These are phyloP conservation scores for Zaprionus nigranus DNA, from an alignment of 1,140 invertebrate genomes.

Conservation along the genomic window DNA sequence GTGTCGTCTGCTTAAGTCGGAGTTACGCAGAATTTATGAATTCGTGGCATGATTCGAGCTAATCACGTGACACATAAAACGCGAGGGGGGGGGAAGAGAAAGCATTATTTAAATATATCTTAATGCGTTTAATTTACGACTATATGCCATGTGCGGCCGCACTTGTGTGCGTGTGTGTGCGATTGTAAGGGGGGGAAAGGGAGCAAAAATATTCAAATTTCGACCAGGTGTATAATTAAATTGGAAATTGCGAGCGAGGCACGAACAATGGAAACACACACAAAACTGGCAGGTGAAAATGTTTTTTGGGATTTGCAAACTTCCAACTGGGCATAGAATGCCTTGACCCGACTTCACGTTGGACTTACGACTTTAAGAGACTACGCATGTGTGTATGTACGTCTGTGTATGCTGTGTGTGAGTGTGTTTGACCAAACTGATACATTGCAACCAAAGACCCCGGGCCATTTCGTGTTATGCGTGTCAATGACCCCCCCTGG, in stretches of 20 bases:
- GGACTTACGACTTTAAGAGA: constrained; percentile 9
- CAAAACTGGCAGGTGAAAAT: constrained; percentile 23
- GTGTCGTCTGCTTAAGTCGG: constrained; percentile 15
- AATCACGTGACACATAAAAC: constrained; percentile 69
- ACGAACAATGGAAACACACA: constrained; percentile 48
- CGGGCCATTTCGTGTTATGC: constrained; percentile 59
- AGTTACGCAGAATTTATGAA: constrained; percentile 68
- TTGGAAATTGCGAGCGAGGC: constrained; percentile 47
- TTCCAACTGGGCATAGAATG: constrained; percentile 43
- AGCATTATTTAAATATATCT: constrained; percentile 78
- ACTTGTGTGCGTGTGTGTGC: neutral
- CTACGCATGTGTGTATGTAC: neutral
- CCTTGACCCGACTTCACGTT: constrained; percentile 50
- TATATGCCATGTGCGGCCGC: constrained; percentile 54
- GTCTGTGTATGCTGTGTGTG: neutral
- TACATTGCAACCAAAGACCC: constrained; percentile 36
- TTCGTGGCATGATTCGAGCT: constrained; percentile 71
- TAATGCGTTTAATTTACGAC: constrained; percentile 80
- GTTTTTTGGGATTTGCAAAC: constrained; percentile 43
- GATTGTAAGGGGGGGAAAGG: constrained; percentile 1
- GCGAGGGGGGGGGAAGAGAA: neutral
- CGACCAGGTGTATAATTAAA: constrained; percentile 78
- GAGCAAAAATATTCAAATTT: constrained; percentile 69
- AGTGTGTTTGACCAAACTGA: constrained; percentile 27
- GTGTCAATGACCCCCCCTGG: constrained; percentile 73